Evolutionary conservation across 2,113 vertebrate genomes (phyloP).

Genomic region (Illadopsis cleaveri): DNA sequence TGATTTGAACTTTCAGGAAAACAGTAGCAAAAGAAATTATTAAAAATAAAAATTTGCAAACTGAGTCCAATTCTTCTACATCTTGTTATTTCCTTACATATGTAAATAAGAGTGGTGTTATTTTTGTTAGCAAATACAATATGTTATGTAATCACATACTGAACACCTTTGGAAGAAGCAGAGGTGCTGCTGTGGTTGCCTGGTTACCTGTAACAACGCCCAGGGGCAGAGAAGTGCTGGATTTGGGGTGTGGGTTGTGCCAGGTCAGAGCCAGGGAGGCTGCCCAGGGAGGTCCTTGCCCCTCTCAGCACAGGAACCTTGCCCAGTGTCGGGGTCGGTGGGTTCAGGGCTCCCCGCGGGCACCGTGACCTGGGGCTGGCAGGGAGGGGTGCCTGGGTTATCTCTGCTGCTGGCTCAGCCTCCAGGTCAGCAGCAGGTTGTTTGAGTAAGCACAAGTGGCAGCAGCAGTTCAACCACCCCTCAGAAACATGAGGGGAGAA

Average conservation of each 20-base stretch:
- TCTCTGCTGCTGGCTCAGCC: not conserved
- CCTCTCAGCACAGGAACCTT: not conserved
- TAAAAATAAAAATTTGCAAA: not conserved
- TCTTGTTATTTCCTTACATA: not conserved
- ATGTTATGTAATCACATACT: not conserved
- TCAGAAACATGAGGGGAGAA: not conserved
- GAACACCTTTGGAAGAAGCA: not conserved
- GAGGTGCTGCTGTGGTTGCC: not conserved
- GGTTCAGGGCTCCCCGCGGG: not conserved
- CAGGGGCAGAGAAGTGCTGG: fast-evolving
- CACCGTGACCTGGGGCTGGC: not conserved
- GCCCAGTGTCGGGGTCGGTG: fast-evolving
- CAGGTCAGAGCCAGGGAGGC: not conserved
- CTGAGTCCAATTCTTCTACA: not conserved
- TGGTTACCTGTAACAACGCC: not conserved
- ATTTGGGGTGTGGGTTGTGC: not conserved
- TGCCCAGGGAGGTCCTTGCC: not conserved
- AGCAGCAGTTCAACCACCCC: not conserved
- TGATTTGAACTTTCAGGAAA: not conserved
- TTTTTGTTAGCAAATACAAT: not conserved
- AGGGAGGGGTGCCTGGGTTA: not conserved
- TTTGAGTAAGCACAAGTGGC: not conserved
- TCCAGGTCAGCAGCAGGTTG: not conserved
- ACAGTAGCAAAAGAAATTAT: not conserved
- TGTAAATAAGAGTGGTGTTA: not conserved